Evolutionary conservation across 2,113 vertebrate species (phyloP).

Genomic region (Cyanoliseus patagonus): DNA sequence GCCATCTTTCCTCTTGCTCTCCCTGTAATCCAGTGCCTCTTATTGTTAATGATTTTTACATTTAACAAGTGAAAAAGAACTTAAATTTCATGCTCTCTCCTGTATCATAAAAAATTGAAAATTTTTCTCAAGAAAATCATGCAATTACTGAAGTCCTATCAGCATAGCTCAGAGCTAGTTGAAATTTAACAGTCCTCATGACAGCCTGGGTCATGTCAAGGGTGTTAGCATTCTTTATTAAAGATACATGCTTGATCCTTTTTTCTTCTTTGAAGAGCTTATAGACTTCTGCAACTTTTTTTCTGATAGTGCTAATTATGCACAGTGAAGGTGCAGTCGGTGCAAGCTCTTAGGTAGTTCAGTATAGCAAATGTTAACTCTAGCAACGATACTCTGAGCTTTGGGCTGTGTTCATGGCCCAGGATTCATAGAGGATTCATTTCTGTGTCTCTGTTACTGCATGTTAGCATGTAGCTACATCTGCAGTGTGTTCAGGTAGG

Average conservation of each 20-base stretch:
- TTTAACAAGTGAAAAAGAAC: background rate
- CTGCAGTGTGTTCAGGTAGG: fast-evolving
- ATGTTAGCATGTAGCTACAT: background rate
- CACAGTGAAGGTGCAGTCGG: background rate
- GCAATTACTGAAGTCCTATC: conserved; percentile 7
- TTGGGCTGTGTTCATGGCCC: background rate
- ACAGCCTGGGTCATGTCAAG: conserved; percentile 5
- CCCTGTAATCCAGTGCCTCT: background rate
- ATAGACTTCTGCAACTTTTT: background rate
- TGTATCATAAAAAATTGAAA: conserved; percentile 1
- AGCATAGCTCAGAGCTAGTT: conserved; percentile 32
- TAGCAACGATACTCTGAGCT: background rate
- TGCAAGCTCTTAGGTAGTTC: background rate
- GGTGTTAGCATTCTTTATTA: background rate
- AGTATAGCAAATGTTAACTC: background rate
- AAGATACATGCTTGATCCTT: background rate
- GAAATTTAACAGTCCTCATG: background rate
- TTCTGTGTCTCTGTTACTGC: background rate
- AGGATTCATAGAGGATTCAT: background rate
- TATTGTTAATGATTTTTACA: conserved; percentile 12
- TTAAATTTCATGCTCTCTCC: background rate
- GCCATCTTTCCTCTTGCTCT: background rate
- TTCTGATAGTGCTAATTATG: background rate
- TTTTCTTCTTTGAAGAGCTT: background rate
- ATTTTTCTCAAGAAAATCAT: conserved; percentile 21